Evolutionary conservation across 2,113 vertebrate genomes (phyloP), one percentile per base, ranked within the genome.

Genomic region (Triplophysa dalaica): DNA sequence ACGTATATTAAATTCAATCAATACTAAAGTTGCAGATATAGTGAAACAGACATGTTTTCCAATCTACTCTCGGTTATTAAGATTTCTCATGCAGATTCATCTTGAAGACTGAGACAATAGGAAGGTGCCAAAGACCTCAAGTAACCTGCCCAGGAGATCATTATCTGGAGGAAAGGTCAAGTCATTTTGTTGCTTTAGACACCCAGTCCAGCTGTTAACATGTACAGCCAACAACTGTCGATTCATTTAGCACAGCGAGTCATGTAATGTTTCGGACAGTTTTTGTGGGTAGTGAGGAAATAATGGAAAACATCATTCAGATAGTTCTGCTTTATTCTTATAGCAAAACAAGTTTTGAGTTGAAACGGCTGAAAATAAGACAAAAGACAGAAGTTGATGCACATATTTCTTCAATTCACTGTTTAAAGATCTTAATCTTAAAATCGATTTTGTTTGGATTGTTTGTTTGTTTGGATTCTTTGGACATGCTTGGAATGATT

Each of bases 121-220:
- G 1, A 70, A 70, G 69, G 10, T 50, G 67, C 3, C 16, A 17
- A 13, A 77, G 83, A 81, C 79, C 81, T 48, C 22, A 77, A 64
- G 65, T 82, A 80, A 84, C 73, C 77, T 21, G 13, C 45, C 12
- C 41, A 26, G 61, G 22, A 66, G 52, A 21, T 43, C 7, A n/a
- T 11, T 80, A 81, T 78, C 65, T 77, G 62, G 83, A 81, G 81
- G 29, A 87, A 85, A 81, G 82, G 84, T 78, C 41, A 69, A 13
- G 77, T 86, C 80, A 82, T 43, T 78, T 82, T 75, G 77, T 19
- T 61, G 4, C n/a, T 52, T 65, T 24, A 14, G 21, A 8, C 33
- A 11, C 13, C 9, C 1, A 12, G 9, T 66, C 38, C 43, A 75
- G 63, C 65, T 63, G 70, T 64, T 76, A 19, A 8, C 70, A 33